Conservation (phyloP, 2,888 invertebrate genomes). For the Emesis russula region DNA sequence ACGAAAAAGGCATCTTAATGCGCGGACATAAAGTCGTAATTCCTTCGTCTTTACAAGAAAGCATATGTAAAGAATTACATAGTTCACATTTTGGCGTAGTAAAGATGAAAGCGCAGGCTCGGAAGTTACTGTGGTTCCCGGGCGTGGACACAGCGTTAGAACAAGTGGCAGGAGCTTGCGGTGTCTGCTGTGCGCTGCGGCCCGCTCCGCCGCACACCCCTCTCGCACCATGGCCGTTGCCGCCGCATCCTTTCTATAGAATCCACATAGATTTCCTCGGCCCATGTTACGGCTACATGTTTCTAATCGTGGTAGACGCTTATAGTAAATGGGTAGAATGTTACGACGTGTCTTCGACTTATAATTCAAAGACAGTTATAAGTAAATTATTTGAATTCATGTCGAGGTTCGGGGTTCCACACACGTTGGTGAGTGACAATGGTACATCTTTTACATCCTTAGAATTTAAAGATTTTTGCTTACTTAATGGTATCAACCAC, state of each 20-base stretch:
- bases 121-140: constrained; percentile 82
- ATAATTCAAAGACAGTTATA: constrained; percentile 38
- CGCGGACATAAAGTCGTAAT: constrained; percentile 73
- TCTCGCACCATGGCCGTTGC: constrained; percentile 67
- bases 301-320: constrained; percentile 75
- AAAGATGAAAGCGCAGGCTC: constrained; percentile 79
- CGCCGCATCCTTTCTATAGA: constrained; percentile 54
- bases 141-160: constrained; percentile 73
- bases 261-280: constrained; percentile 81
- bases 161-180: constrained; percentile 51
- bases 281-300: constrained; percentile 49
- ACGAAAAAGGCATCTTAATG: constrained; percentile 66
- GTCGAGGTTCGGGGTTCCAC: constrained; percentile 49
- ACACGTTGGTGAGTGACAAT: constrained; percentile 60
- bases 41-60: constrained; percentile 34
- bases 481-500: constrained; percentile 65
- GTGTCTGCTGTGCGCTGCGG: constrained; percentile 61
- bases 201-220: constrained; percentile 67
- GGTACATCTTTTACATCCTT: constrained; percentile 54
- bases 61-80: constrained; percentile 42
- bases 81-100: constrained; percentile 59
- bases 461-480: constrained; percentile 68
- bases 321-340: constrained; percentile 79
- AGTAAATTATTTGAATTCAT: constrained; percentile 54
- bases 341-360: constrained; percentile 13